Conservation (phyloP, 2,888 invertebrate genomes). For the Coleophora deauratella region DNA sequence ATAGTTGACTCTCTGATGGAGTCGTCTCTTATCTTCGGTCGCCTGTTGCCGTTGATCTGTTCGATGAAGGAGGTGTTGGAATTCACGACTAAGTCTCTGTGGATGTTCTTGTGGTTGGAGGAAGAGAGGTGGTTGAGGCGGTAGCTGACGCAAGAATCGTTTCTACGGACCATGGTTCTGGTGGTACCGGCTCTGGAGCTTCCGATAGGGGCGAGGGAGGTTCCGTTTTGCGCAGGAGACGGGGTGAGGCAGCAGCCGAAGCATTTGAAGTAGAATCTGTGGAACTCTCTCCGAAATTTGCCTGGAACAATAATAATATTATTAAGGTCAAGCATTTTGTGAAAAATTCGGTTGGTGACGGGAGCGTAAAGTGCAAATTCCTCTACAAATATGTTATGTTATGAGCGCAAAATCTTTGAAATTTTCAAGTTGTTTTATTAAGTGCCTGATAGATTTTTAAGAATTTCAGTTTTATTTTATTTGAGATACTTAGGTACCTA, state of each 20-base stretch:
- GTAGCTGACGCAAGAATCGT: conserved; percentile 65
- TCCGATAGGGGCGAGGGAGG: conserved; percentile 60
- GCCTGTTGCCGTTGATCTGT: conserved; percentile 54
- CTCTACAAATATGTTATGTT: too few relatives aligned
- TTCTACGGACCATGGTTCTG: conserved; percentile 55
- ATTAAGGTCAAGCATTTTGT: not conserved
- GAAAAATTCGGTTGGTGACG: too few relatives aligned
- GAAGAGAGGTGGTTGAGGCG: conserved; percentile 61
- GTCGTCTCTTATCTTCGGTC: conserved; percentile 55
- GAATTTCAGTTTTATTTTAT: too few relatives aligned
- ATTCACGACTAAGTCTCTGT: conserved; percentile 53
- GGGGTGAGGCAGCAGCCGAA: conserved; percentile 55
- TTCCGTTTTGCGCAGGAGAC: conserved; percentile 50
- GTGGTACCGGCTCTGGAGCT: conserved; percentile 61
- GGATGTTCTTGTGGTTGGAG: conserved; percentile 60
- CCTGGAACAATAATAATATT: conserved; percentile 69
- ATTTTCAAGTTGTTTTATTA: too few relatives aligned
- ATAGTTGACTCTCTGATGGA: conserved; percentile 59
- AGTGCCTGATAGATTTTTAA: too few relatives aligned
- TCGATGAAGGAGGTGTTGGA: conserved; percentile 66
- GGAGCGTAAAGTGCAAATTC: too few relatives aligned
- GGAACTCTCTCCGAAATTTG: conserved; percentile 82
- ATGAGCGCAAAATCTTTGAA: too few relatives aligned
- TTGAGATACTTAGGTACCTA: too few relatives aligned
- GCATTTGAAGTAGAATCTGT: conserved; percentile 79